Base-by-base conservation (phyloP, 2,113 vertebrate genomes). In the Malurus melanocephalus region DNA sequence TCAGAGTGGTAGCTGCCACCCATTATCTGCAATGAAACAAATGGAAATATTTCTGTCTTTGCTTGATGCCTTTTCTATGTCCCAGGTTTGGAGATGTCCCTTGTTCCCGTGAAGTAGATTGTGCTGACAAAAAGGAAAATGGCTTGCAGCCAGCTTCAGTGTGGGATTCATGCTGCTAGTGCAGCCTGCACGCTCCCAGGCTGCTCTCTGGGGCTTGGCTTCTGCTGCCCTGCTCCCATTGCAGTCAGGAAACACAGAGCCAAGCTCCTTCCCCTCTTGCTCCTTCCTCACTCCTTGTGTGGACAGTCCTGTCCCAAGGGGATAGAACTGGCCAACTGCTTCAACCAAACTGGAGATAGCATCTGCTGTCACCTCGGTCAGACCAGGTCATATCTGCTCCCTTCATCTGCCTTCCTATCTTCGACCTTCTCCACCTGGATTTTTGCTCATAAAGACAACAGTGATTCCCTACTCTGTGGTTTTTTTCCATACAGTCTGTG, bases 11-110 rank as follows among this genome's bases (percentile, higher is more conserved):
- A 90, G 74, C 69, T 91, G 80, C 84, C 71, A 81, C 71, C 62
- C 28, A 19, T 90, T 88, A 92, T 56, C 88, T 90, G 84, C 84
- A 94, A 74, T 45, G 71, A 90, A 90, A 90, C 43, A 87, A 93
- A 82, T 64, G 80, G 88, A 89, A 92, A 71, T 43, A 74, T 56
- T 79, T 92, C 32, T 64, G 69, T 61, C 82, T 91, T 92, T 77
- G 23, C 78, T 86, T 62, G 83, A 88, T 90, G 59, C 26, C 88
- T 90, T 86, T 91, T 93, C 81, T 61, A 79, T 73, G 55, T 69
- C 57, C 48, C 71, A 73, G 27, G 48, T 92, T 66, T 76, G 55
- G 83, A 93, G 77, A 60, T 81, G 69, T 93, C 55, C 86, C 92
- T 69, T 88, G 46, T 84, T 93, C 43, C 62, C 1, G 1, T 49